phyloP scores from a whole-genome alignment of 1,140 invertebrate species.

The Drosophila saltans region DNA sequence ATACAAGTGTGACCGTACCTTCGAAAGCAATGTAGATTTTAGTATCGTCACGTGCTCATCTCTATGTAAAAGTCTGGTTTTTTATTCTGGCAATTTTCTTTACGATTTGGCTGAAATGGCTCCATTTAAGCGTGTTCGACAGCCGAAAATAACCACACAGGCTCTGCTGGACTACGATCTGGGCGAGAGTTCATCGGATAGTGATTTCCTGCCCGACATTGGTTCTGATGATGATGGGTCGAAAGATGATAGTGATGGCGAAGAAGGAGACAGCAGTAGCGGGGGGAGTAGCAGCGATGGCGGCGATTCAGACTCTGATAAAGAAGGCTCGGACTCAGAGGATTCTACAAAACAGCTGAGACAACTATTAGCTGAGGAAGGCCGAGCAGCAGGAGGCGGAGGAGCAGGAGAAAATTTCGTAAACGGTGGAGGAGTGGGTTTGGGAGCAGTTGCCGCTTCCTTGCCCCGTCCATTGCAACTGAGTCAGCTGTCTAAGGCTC shows the following conservation, averaged over 20 bases:
- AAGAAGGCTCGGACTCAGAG: slow-evolving; percentile 80
- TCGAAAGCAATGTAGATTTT: background rate
- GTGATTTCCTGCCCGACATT: slow-evolving; percentile 94
- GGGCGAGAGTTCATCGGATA: slow-evolving; percentile 97
- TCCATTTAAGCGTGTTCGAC: slow-evolving; percentile 71
- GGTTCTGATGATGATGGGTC: slow-evolving; percentile 85
- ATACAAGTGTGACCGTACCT: background rate
- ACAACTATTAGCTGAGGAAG: slow-evolving; percentile 54
- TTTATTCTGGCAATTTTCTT: background rate
- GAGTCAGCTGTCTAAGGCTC: slow-evolving; percentile 38
- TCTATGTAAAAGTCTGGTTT: slow-evolving; percentile 4
- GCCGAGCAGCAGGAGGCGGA: slow-evolving; percentile 8
- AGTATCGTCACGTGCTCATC: background rate
- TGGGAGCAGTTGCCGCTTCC: background rate
- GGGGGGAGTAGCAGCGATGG: slow-evolving; percentile 81
- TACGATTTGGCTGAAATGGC: slow-evolving; percentile 42
- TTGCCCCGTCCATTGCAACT: slow-evolving; percentile 14
- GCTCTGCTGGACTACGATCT: slow-evolving; percentile 85
- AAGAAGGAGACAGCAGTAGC: slow-evolving; percentile 79
- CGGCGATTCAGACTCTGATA: slow-evolving; percentile 81
- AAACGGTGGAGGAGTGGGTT: slow-evolving; percentile 3
- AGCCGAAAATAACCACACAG: slow-evolving; percentile 78
- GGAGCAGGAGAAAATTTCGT: slow-evolving; percentile 29
- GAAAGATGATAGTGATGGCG: slow-evolving; percentile 84
- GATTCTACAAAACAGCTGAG: slow-evolving; percentile 78